These are phyloP conservation scores for Tarsius wallacei DNA, from an alignment of 2,797 vertebrate genomes.

Conservation along the genomic window DNA sequence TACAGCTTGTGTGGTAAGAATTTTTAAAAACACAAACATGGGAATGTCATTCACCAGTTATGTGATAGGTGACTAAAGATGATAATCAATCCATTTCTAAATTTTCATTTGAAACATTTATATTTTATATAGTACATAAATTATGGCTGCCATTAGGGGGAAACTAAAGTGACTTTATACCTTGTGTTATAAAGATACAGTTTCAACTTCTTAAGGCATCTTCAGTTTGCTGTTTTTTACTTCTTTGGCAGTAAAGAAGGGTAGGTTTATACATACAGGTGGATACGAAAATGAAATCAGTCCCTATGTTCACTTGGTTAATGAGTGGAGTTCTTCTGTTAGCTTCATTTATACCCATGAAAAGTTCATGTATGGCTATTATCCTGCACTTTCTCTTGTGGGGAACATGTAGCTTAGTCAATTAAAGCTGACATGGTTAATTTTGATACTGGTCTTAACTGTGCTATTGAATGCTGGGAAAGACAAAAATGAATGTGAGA, in stretches of 20 bases:
- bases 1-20: not conserved
- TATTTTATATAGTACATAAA: not conserved
- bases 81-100: not conserved
- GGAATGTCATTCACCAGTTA: not conserved
- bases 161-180: not conserved
- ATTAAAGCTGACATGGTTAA: not conserved
- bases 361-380: too few relatives aligned
- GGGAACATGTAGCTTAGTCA: not conserved
- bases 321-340: rapidly evolving
- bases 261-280: not conserved
- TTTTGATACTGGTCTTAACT: not conserved
- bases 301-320: not conserved
- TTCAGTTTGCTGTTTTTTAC: not conserved
- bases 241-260: not conserved
- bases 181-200: not conserved
- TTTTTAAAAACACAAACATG: not conserved
- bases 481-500: not conserved
- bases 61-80: not conserved
- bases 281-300: not conserved
- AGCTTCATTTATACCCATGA: too few relatives aligned
- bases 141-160: not conserved
- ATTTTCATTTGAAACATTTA: not conserved
- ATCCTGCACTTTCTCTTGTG: not conserved
- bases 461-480: not conserved
- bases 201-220: not conserved